Percentiles rank a stretch among this genome's conserved stretches.
Evolutionary conservation across 2,888 invertebrate species (phyloP).

Genomic region (Idaea aversata): DNA sequence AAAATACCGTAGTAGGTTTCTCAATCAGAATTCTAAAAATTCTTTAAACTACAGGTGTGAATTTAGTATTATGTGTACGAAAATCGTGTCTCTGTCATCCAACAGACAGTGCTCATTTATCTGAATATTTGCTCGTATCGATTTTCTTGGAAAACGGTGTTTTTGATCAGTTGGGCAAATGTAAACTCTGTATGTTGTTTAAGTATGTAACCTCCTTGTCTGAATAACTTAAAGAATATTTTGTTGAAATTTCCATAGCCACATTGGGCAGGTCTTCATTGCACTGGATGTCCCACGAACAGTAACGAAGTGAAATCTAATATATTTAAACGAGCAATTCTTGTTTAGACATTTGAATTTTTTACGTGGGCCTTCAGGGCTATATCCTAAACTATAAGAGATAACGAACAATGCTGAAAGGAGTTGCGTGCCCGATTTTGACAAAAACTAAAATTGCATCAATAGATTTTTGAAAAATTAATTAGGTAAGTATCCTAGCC

Average conservation of each 20-base stretch:
- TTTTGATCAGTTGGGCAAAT: not conserved
- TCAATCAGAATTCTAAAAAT: not conserved
- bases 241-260: not conserved
- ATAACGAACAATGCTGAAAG: no score
- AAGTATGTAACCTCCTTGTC: not conserved
- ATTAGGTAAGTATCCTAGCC: no score
- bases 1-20: not conserved
- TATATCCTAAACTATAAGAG: no score
- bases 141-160: not conserved
- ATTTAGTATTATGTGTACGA: not conserved
- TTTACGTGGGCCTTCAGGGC: no score
- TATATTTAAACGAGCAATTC: no score
- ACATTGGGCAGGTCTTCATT: not conserved
- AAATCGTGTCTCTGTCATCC: not conserved
- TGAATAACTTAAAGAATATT: not conserved
- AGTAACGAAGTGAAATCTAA: no score
- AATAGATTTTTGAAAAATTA: no score
- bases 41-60: not conserved
- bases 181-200: not conserved
- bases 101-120: not conserved
- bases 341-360: no score
- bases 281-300: not conserved
- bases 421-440: no score
- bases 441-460: no score
- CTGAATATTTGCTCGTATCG: not conserved